phyloP scores from a whole-genome alignment of 2,888 invertebrate species.

The Folsomia candida region DNA sequence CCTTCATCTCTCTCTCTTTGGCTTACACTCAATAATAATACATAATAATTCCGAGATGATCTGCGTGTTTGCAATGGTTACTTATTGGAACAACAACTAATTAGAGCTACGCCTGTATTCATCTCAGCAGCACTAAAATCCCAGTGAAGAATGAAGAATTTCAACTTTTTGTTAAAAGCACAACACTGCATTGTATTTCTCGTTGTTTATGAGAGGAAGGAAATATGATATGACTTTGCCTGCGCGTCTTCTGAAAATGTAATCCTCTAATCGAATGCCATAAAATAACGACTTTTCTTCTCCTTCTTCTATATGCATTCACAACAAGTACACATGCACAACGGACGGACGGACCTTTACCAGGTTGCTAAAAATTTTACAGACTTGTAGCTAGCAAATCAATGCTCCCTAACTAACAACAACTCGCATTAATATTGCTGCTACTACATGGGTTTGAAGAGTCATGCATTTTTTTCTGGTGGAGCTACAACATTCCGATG shows the following conservation, averaged over 20 bases:
- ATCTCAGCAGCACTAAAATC: background rate
- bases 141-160: background rate
- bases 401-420: too few species aligned
- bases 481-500: background rate
- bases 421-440: too few species aligned
- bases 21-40: background rate
- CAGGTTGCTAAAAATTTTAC: too few species aligned
- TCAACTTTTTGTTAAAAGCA: background rate
- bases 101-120: background rate
- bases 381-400: too few species aligned
- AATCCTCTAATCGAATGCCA: background rate
- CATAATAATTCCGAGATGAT: background rate
- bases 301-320: too few species aligned
- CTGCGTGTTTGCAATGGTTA: background rate
- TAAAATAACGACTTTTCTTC: too few species aligned
- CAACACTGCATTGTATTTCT: background rate
- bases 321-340: too few species aligned
- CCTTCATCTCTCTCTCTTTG: too few species aligned
- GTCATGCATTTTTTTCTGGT: background rate
- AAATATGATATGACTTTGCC: background rate
- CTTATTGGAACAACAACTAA: background rate
- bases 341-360: too few species aligned
- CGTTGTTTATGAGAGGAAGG: background rate
- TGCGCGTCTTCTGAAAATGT: background rate
- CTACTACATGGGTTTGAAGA: too few species aligned